phyloP scores from a whole-genome alignment of 2,888 invertebrate genomes.

The Ormia ochracea region DNA sequence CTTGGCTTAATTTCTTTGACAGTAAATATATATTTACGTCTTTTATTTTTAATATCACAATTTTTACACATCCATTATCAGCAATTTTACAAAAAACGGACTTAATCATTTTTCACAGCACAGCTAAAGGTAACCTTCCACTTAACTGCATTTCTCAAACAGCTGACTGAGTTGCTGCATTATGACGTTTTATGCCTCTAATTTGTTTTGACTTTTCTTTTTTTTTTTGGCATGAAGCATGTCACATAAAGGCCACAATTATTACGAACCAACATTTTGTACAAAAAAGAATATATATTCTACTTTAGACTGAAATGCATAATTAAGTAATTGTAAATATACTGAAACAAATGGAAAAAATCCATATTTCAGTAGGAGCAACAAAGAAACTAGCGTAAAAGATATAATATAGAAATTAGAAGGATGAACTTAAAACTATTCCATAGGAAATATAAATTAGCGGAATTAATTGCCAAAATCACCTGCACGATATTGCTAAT shows the following conservation, averaged over 20 bases:
- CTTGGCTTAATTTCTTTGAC: no score
- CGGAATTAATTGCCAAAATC: conserved; percentile 66
- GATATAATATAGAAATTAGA: conserved; percentile 9
- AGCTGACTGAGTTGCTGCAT: conserved; percentile 44
- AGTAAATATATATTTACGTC: no score
- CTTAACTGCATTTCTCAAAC: not conserved
- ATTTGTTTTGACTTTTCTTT: conserved; percentile 25
- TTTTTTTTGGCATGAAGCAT: not conserved
- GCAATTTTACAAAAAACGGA: not conserved
- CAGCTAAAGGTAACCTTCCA: not conserved
- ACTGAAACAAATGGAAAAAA: conserved; percentile 19
- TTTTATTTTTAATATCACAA: not conserved
- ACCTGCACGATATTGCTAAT: conserved; percentile 65
- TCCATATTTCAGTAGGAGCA: conserved; percentile 11
- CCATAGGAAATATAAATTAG: conserved; percentile 67
- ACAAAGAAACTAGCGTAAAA: not conserved
- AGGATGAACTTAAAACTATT: conserved; percentile 67
- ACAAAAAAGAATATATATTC: conserved; percentile 24
- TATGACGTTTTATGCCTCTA: conserved; percentile 31
- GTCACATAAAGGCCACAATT: conserved; percentile 12
- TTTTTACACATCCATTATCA: not conserved
- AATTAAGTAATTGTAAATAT: conserved; percentile 36
- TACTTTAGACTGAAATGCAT: conserved; percentile 32
- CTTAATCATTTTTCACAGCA: not conserved
- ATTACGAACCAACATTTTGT: conserved; percentile 31